Conservation (phyloP, 2,797 vertebrate species). For the Lithobates pipiens region DNA sequence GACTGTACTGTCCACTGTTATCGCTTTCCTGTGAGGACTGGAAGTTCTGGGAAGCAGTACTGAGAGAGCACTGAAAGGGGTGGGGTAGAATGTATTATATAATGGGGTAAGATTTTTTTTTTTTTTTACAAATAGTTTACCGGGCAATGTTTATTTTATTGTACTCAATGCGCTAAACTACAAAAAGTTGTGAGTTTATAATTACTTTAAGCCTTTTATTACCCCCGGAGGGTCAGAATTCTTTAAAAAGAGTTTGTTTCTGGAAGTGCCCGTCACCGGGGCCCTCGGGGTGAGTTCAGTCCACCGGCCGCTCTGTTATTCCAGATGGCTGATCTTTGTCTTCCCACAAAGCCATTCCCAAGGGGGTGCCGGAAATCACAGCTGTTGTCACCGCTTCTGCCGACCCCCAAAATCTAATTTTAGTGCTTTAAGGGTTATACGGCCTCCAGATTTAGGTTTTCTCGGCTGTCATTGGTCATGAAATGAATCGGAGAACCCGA, state of each 20-base stretch:
- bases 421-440: slow-evolving; percentile 22
- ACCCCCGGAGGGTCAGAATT: background rate
- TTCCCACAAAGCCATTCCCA: background rate
- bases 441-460: slow-evolving; percentile 6
- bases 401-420: slow-evolving; percentile 10
- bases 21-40: too few relatives aligned
- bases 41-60: too few relatives aligned
- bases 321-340: slow-evolving; percentile 10
- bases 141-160: too few relatives aligned
- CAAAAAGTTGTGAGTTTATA: too few relatives aligned
- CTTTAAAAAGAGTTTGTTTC: background rate
- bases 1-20: too few relatives aligned
- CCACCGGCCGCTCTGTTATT: background rate
- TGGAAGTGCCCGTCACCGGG: background rate
- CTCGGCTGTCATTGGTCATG: background rate
- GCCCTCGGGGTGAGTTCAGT: background rate
- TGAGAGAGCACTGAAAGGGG: too few relatives aligned
- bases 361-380: background rate
- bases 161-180: too few relatives aligned
- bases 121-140: too few relatives aligned
- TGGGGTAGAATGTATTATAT: too few relatives aligned
- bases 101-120: too few relatives aligned
- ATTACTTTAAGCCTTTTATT: too few relatives aligned
- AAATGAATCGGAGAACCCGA: background rate
- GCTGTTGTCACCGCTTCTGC: slow-evolving; percentile 37